Base-by-base conservation (phyloP, 2,797 vertebrate genomes). In the Semaprochilodus insignis region DNA sequence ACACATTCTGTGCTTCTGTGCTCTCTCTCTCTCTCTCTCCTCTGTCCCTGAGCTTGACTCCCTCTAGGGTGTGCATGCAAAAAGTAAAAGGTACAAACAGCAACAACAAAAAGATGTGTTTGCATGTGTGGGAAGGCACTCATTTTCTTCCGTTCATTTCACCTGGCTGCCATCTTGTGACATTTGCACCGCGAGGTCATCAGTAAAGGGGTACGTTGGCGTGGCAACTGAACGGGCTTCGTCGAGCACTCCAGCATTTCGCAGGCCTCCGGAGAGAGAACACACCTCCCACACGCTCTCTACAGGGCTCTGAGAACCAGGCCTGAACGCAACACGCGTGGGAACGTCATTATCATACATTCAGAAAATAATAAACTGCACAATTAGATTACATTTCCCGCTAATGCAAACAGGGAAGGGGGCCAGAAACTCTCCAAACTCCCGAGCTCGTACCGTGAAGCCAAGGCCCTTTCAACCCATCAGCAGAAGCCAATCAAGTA, bases 81-180 rank as follows among this genome's bases (percentile, higher is more conserved):
- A 63, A 54, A 83, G 31, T 19, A 83, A 77, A 69, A 73, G 66
- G 31, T 57, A 63, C 23, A 83, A 76, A 63, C 3, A 72, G 17
- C 19, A 65, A 52, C 40, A 44, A 44, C 40, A 77, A 34, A 78
- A 59, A 60, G 57, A 70, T 36, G 31, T 66, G 48, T 82, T 83
- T 40, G 31, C 54, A 74, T 51, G 52, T 80, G 70, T 40, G 70
- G 81, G 85, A 78, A 81, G 83, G 73, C 63, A 19, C 21, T 77
- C 79, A 15, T 79, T 55, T 65, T 54, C 75, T 76, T 81, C 62
- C 73, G 59, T 16, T 75, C 25, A 44, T 80, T 81, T 88, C 85
- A 91, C 89, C 88, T 91, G 85, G 84, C 88, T 88, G 87, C 85
- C 86, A 87, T 88, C 88, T 88, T 86, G 86, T 83, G 85, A 83